A percentile compares a stretch with the other conserved stretches of the same genome.
phyloP scores from a whole-genome alignment of 2,113 vertebrate species.

The Zosterops borbonicus region DNA sequence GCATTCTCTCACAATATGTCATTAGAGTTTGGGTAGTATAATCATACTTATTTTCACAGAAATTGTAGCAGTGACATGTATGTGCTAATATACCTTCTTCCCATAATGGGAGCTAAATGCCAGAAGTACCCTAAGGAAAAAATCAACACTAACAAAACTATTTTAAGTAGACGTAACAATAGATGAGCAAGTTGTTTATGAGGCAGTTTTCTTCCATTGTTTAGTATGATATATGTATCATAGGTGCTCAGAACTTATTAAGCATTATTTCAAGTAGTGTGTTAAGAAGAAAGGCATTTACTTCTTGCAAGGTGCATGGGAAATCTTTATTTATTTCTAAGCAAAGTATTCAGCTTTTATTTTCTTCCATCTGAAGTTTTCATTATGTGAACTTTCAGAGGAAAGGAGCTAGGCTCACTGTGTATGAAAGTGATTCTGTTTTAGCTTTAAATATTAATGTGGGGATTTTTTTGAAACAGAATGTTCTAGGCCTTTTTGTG shows the following conservation, averaged over 20 bases:
- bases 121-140: background rate
- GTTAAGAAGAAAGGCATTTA: background rate
- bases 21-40: background rate
- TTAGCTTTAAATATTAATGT: background rate
- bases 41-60: background rate
- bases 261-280: background rate
- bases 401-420: background rate
- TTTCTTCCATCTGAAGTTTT: background rate
- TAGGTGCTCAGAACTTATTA: background rate
- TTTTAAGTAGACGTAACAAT: background rate
- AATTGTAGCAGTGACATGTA: background rate
- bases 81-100: background rate
- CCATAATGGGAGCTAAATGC: background rate
- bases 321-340: background rate
- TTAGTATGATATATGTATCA: background rate
- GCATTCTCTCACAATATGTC: background rate
- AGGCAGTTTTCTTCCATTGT: background rate
- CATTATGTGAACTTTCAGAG: background rate
- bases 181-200: background rate
- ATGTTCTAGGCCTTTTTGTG: background rate
- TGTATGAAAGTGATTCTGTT: background rate
- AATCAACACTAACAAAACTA: background rate
- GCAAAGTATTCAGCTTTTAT: background rate
- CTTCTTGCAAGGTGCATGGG: fast-evolving
- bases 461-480: background rate